A percentile compares a stretch with the other conserved stretches of the same genome.
Conservation (phyloP, 2,888 invertebrate genomes). For the Ellobium chinense region DNA sequence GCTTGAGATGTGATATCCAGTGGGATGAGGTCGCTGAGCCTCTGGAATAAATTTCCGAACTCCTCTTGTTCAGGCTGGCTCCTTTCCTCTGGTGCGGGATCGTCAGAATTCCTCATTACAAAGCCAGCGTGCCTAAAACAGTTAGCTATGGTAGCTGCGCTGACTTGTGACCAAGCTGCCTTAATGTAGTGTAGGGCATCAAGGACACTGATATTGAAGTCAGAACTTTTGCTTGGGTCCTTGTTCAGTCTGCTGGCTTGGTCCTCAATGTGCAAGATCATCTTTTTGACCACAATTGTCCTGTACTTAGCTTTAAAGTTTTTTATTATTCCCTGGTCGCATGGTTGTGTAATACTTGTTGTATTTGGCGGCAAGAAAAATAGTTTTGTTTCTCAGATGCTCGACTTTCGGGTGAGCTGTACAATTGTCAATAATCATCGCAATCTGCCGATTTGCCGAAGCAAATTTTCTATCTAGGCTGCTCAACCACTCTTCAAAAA, state of each 20-base stretch:
- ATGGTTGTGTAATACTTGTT: slow-evolving; percentile 56
- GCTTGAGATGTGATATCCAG: not conserved
- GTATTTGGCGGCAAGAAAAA: slow-evolving; percentile 61
- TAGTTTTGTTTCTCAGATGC: too few relatives aligned
- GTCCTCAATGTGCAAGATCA: slow-evolving; percentile 11
- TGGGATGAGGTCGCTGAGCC: not conserved
- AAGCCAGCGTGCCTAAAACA: slow-evolving; percentile 17
- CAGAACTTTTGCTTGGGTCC: not conserved
- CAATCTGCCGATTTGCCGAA: too few relatives aligned
- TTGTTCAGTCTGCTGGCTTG: too few relatives aligned
- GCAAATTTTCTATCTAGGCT: too few relatives aligned
- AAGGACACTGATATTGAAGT: not conserved
- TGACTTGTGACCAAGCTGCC: not conserved
- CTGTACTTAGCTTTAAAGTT: slow-evolving; percentile 48
- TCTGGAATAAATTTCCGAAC: not conserved
- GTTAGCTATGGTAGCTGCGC: not conserved
- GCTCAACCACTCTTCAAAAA: too few relatives aligned
- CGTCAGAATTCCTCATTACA: too few relatives aligned
- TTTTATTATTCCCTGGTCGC: slow-evolving; percentile 60
- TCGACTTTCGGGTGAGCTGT: too few relatives aligned
- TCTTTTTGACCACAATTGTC: not conserved
- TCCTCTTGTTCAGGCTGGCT: too few relatives aligned
- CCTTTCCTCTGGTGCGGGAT: too few relatives aligned
- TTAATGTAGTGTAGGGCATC: slow-evolving; percentile 7
- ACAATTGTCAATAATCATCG: too few relatives aligned